Evolutionary conservation across 2,113 vertebrate genomes (phyloP).

Genomic region (Paratilapia polleni): DNA sequence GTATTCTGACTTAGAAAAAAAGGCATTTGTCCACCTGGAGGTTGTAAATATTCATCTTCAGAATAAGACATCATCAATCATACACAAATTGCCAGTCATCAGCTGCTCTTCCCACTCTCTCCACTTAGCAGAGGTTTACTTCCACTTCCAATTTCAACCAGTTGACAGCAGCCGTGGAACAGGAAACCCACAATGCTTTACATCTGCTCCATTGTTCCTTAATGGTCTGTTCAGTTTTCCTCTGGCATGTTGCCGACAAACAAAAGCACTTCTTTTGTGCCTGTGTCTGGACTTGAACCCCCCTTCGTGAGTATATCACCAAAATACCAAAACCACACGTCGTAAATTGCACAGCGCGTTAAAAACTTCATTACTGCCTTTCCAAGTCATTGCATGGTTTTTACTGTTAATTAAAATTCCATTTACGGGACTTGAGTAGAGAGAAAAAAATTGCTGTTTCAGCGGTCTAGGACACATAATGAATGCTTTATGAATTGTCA

Average conservation of each 20-base stretch:
- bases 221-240: neutral
- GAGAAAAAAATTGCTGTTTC: constrained; percentile 15
- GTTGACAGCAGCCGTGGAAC: too few species aligned
- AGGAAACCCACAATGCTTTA: neutral
- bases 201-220: constrained; percentile 10
- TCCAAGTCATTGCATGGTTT: constrained; percentile 58
- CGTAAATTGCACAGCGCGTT: constrained; percentile 57
- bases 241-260: constrained; percentile 3
- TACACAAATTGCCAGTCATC: too few species aligned
- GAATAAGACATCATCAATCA: too few species aligned
- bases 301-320: constrained; percentile 25
- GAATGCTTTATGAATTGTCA: constrained; percentile 54
- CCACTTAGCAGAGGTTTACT: too few species aligned
- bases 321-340: constrained; percentile 53
- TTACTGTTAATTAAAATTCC: constrained; percentile 70
- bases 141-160: too few species aligned
- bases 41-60: too few species aligned
- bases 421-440: neutral
- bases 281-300: neutral
- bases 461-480: constrained; percentile 57
- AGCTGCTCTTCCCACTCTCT: too few species aligned
- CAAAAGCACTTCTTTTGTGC: constrained; percentile 15
- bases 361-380: constrained; percentile 71
- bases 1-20: too few species aligned
- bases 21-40: too few species aligned